Conservation (phyloP, 2,888 invertebrate genomes). For the Macrophya annulata region DNA sequence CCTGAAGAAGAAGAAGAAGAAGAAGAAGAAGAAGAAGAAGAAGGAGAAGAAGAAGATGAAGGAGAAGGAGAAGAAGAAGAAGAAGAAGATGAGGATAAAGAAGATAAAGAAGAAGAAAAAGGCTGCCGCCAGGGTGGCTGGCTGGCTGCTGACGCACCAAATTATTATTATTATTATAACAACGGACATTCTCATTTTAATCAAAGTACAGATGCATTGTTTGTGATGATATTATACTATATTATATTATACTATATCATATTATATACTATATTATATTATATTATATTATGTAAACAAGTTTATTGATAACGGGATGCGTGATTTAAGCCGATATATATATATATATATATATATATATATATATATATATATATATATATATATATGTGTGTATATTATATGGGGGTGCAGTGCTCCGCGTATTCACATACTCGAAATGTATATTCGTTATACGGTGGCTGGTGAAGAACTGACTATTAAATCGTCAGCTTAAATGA, state of each 20-base stretch:
- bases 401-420: slow-evolving; percentile 22
- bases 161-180: slow-evolving; percentile 24
- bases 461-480: not conserved
- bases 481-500: not conserved
- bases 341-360: too few relatives aligned
- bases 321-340: slow-evolving; percentile 21
- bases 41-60: not conserved
- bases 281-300: slow-evolving; percentile 29
- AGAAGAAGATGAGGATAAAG: not conserved
- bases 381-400: too few relatives aligned
- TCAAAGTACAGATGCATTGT: slow-evolving; percentile 40
- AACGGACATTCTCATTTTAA: slow-evolving; percentile 25
- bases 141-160: slow-evolving; percentile 47
- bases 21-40: slow-evolving; percentile 11
- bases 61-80: not conserved
- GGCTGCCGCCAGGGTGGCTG: slow-evolving; percentile 39
- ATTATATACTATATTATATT: slow-evolving; percentile 40
- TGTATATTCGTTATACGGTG: not conserved
- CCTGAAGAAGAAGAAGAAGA: slow-evolving; percentile 24
- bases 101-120: not conserved
- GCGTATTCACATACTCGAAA: not conserved
- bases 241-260: slow-evolving; percentile 35
- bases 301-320: slow-evolving; percentile 17
- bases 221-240: slow-evolving; percentile 36
- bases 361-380: too few relatives aligned